These are phyloP conservation scores for Serrognathus titanus DNA, from an alignment of 2,888 invertebrate genomes.

Conservation along the genomic window DNA sequence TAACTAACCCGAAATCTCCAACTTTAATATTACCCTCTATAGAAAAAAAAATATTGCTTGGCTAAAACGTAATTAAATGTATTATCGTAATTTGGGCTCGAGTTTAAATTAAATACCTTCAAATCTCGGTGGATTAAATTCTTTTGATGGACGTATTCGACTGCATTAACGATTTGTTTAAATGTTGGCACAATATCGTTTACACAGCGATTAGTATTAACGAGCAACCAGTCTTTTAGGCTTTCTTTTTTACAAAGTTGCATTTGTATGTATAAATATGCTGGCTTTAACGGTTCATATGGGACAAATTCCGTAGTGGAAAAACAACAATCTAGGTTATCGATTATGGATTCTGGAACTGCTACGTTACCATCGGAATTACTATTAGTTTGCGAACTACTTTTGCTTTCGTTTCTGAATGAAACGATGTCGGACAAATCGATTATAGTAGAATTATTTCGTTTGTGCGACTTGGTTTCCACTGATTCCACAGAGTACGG, in stretches of 20 bases:
- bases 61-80: slow-evolving; percentile 53
- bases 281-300: slow-evolving; percentile 28
- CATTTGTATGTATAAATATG: slow-evolving; percentile 96
- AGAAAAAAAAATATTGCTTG: slow-evolving; percentile 91
- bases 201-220: slow-evolving; percentile 53
- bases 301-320: too few species aligned
- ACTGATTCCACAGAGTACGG: not conserved
- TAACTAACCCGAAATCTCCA: slow-evolving; percentile 98
- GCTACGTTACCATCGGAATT: not conserved
- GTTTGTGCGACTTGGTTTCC: slow-evolving; percentile 5
- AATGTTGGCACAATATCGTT: slow-evolving; percentile 66
- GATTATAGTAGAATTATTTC: slow-evolving; percentile 15
- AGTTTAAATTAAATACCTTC: slow-evolving; percentile 61
- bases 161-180: slow-evolving; percentile 88
- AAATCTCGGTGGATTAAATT: slow-evolving; percentile 95
- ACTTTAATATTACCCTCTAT: slow-evolving; percentile 88
- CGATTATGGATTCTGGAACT: too few species aligned
- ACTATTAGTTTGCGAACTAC: not conserved
- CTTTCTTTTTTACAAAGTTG: slow-evolving; percentile 88
- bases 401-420: not conserved
- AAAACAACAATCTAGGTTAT: too few species aligned
- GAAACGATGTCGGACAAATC: slow-evolving; percentile 7
- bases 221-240: slow-evolving; percentile 84
- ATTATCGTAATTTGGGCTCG: not conserved
- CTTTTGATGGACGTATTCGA: slow-evolving; percentile 90